phyloP scores from a whole-genome alignment of 2,113 vertebrate genomes.

The Apus apus region DNA sequence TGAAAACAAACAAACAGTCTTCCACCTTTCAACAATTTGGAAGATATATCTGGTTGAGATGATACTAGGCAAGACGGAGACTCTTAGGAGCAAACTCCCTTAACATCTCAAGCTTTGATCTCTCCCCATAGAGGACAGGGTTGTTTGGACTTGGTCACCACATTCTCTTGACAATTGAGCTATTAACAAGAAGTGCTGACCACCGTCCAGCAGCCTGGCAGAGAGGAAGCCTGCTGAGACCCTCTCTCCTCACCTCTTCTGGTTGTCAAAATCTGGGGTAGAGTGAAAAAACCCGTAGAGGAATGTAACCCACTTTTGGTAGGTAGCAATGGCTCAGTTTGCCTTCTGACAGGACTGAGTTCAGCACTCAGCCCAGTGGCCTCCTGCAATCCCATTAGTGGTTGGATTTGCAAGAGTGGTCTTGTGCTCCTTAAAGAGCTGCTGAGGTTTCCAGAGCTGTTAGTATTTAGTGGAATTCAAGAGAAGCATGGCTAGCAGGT shows the following conservation, averaged over 20 bases:
- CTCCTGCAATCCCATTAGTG: neutral
- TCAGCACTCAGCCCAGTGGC: neutral
- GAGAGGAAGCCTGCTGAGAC: neutral
- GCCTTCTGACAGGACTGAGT: neutral
- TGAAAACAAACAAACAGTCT: neutral
- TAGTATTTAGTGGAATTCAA: neutral
- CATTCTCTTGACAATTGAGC: neutral
- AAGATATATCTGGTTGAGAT: neutral
- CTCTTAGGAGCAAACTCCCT: neutral
- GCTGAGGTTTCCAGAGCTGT: neutral
- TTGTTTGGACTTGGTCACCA: neutral
- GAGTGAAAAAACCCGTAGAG: neutral
- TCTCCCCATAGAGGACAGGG: neutral
- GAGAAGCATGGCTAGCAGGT: no score
- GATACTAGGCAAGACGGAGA: neutral
- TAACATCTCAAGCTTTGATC: neutral
- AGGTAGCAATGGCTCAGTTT: neutral
- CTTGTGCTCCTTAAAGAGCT: neutral
- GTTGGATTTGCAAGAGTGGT: neutral
- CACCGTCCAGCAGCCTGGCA: rapidly evolving
- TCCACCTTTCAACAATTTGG: neutral
- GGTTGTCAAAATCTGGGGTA: neutral
- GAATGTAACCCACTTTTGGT: neutral
- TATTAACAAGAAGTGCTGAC: neutral
- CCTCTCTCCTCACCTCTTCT: neutral